Conservation (phyloP, 2,113 vertebrate genomes). For the Aythya baeri region DNA sequence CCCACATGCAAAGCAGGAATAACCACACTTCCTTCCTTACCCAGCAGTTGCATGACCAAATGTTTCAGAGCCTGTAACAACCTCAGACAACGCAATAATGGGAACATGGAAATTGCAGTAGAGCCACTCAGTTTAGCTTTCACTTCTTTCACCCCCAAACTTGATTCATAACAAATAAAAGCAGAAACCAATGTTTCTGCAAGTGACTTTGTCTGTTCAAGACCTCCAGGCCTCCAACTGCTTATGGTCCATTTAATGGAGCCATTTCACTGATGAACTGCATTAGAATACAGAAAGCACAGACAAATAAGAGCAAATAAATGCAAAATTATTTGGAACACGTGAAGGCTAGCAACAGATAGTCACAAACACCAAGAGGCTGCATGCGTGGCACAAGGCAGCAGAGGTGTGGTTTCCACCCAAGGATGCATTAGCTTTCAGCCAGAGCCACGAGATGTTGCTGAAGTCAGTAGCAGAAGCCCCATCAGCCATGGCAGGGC, state of each 20-base stretch:
- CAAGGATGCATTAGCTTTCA: neutral
- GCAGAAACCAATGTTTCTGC: neutral
- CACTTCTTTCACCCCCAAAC: neutral
- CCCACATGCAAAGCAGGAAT: slow-evolving; percentile 3
- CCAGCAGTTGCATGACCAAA: neutral
- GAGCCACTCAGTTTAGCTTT: neutral
- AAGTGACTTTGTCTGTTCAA: neutral
- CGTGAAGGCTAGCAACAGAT: neutral
- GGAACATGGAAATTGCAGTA: slow-evolving; percentile 10
- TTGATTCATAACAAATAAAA: neutral
- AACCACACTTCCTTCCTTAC: slow-evolving; percentile 7
- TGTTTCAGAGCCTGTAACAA: neutral
- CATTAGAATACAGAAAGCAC: neutral
- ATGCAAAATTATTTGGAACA: neutral
- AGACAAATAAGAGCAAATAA: neutral
- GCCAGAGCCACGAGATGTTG: neutral
- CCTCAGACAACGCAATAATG: neutral
- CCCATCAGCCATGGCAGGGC: too few relatives aligned
- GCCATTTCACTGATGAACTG: neutral
- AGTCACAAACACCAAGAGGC: neutral
- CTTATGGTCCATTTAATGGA: neutral
- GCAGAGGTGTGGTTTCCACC: neutral
- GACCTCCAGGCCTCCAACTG: neutral
- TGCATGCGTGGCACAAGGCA: neutral
- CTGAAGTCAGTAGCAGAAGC: neutral